Conservation (phyloP, 2,888 invertebrate species). For the Pyrrhosoma nymphula region DNA sequence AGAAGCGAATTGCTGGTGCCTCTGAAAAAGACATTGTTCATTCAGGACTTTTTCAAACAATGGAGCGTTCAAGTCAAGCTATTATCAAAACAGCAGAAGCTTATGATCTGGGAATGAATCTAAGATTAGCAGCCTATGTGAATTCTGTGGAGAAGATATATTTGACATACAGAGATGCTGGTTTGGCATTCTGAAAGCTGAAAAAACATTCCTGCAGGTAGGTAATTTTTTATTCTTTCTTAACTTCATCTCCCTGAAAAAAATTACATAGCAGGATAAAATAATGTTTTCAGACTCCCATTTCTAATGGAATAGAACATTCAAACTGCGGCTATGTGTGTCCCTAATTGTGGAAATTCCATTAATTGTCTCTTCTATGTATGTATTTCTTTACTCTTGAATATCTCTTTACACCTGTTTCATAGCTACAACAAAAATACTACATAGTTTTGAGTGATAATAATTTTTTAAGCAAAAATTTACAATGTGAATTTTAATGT, state of each 20-base stretch:
- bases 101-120: slow-evolving; percentile 95
- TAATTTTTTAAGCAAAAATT: no score
- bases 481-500: no score
- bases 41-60: slow-evolving; percentile 97
- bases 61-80: slow-evolving; percentile 96
- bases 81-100: slow-evolving; percentile 95
- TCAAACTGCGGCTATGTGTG: no score
- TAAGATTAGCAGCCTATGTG: slow-evolving; percentile 97
- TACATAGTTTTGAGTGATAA: no score
- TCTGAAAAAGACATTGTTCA: slow-evolving; percentile 99
- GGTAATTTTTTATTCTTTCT: background rate
- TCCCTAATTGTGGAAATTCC: no score
- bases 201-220: background rate
- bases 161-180: slow-evolving; percentile 95
- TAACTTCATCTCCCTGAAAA: background rate
- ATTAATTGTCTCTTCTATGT: no score
- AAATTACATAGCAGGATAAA: background rate
- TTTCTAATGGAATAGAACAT: no score
- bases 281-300: background rate
- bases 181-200: slow-evolving; percentile 90
- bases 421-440: no score
- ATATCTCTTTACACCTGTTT: no score
- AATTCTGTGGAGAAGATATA: slow-evolving; percentile 98
- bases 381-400: no score
- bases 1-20: slow-evolving; percentile 93